Base-by-base conservation (phyloP, 2,113 vertebrate genomes). In the Alexandromys fortis region DNA sequence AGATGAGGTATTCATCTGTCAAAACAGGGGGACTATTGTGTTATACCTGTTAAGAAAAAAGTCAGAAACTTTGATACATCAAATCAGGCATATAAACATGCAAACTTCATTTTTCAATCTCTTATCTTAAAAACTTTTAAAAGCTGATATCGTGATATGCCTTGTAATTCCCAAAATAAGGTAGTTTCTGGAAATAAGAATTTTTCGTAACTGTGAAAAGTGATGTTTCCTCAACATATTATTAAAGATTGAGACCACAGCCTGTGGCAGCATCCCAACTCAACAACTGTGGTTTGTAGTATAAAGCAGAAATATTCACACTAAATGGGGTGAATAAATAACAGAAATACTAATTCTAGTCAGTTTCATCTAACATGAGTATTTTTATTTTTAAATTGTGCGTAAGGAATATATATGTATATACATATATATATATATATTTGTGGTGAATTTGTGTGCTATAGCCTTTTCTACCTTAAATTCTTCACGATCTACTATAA, bases 351-450 rank as follows among this genome's bases (percentile, higher is more conserved):
- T 30, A 83, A 28, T 19, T 35, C 2, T 13, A 61, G 7, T 86
- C 70, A 90, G 42, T 94, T 93, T 92, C 26, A 52, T 26, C 55
- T 24, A 7, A 68, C 70, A 49, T 75, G 5, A 49, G 22, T 92
- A 24, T 24, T 35, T 42, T 73, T n/a, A 76, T 88, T 96, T 96
- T 52, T 70, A 94, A 90, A 81, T 83, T 67, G 86, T 49, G 5
- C 3, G n/a, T 63, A 65, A 88, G 1, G 6, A 94, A 88, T 47
- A 81, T 90, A 22, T 83, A 55, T 17, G 4, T 45, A 45, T 42
- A 42, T 42, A 42, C 3, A 42, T 42, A 88, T 52, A 79, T 90
- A 88, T 47, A 81, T 90, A 22, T 49, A 49, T 49, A 35, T 5
- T 79, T 76, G 4, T 52, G 42, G 0, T 96, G 63, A 67, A 89